Evolutionary conservation across 2,888 invertebrate species (phyloP).

Genomic region (Azorinus chamasolen): DNA sequence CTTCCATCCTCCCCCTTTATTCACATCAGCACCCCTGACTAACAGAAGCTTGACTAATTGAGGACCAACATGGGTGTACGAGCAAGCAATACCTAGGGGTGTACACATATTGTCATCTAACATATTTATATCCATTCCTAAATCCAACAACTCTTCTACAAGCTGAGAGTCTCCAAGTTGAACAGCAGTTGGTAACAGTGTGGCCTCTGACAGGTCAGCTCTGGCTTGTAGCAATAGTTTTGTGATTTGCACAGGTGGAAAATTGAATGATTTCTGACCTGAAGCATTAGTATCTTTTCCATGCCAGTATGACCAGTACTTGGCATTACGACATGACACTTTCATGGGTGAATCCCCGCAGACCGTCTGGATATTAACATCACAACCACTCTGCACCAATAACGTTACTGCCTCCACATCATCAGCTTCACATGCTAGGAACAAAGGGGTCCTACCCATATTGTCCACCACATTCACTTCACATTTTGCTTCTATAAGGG

Average conservation of each 20-base stretch:
- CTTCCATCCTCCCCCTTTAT: conserved; percentile 80
- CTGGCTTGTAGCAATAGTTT: conserved; percentile 77
- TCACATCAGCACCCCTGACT: conserved; percentile 78
- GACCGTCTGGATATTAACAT: conserved; percentile 76
- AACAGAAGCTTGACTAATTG: conserved; percentile 77
- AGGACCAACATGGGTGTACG: conserved; percentile 71
- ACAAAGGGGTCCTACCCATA: conserved; percentile 76
- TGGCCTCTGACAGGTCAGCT: conserved; percentile 76
- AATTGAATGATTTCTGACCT: conserved; percentile 63
- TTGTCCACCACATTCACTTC: conserved; percentile 74
- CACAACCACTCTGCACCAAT: conserved; percentile 72
- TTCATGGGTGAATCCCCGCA: conserved; percentile 79
- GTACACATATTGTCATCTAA: conserved; percentile 80
- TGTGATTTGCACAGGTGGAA: conserved; percentile 79
- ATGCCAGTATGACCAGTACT: conserved; percentile 81
- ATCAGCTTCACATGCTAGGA: conserved; percentile 77
- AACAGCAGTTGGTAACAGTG: conserved; percentile 79
- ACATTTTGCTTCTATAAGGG: conserved; percentile 69
- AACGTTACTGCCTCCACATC: conserved; percentile 74
- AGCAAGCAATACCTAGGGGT: conserved; percentile 80
- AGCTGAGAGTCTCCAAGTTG: conserved; percentile 74
- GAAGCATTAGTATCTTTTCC: conserved; percentile 59
- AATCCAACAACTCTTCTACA: conserved; percentile 75
- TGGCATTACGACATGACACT: conserved; percentile 79
- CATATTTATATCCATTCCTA: conserved; percentile 82